These are phyloP conservation scores for Saiga tatarica DNA, from an alignment of 2,113 vertebrate genomes.

Conservation along the genomic window DNA sequence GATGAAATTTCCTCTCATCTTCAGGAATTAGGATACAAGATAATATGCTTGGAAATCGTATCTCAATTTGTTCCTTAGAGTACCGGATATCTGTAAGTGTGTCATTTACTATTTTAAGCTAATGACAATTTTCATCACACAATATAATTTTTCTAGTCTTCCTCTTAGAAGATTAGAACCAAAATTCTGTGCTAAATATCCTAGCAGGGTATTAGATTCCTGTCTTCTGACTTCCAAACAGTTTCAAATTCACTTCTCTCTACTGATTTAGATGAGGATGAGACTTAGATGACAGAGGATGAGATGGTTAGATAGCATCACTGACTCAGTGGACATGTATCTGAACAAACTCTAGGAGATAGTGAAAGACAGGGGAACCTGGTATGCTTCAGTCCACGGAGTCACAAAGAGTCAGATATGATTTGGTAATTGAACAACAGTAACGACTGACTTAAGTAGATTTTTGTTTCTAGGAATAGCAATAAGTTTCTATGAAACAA, in stretches of 20 bases:
- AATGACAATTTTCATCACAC: not conserved
- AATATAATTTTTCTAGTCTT: not conserved
- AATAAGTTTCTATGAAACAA: not conserved
- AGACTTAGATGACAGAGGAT: not conserved
- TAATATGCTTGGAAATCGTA: not conserved
- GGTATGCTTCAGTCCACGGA: too few relatives aligned
- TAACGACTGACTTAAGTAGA: not conserved
- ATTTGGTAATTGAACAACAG: not conserved
- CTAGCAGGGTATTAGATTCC: not conserved
- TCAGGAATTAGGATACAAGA: not conserved
- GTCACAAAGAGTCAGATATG: not conserved
- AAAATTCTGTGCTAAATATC: not conserved
- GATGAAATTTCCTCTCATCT: not conserved
- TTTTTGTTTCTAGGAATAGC: not conserved
- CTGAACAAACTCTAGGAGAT: not conserved
- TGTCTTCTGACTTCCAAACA: not conserved
- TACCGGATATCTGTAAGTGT: not conserved
- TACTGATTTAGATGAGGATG: not conserved
- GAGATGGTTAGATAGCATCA: not conserved
- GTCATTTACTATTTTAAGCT: not conserved
- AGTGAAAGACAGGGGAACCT: not conserved
- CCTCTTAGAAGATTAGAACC: not conserved
- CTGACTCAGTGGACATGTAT: not conserved
- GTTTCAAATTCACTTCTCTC: not conserved
- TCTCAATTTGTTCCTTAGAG: not conserved